phyloP scores from a whole-genome alignment of 2,113 vertebrate species.

The Benitochromis conjunctus region DNA sequence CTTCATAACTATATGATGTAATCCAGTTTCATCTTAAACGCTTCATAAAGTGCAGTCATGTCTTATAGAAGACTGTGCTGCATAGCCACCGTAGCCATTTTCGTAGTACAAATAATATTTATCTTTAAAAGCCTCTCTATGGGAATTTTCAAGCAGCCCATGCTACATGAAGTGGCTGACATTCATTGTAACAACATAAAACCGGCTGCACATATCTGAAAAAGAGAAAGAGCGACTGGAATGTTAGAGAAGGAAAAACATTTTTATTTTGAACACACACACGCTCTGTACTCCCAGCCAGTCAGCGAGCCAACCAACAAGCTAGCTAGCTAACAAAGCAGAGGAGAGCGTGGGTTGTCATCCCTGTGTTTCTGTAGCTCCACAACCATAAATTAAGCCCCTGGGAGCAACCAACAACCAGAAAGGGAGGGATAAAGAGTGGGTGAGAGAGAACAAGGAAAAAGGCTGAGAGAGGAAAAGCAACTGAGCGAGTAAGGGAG shows the following conservation, averaged over 20 bases:
- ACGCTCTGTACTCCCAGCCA: slow-evolving; percentile 10
- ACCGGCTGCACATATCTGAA: background rate
- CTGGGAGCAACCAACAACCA: slow-evolving; percentile 47
- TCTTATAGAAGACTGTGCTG: background rate
- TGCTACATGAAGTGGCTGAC: background rate
- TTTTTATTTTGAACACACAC: background rate
- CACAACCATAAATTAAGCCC: slow-evolving; percentile 71
- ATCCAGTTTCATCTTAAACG: background rate
- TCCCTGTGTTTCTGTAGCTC: slow-evolving; percentile 55
- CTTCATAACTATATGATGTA: background rate
- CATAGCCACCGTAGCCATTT: background rate
- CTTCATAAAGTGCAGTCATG: background rate
- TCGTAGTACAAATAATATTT: background rate
- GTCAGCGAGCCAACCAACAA: slow-evolving; percentile 24
- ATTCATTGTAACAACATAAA: background rate
- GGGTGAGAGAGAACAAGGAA: slow-evolving; percentile 15
- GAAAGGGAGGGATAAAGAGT: slow-evolving; percentile 43
- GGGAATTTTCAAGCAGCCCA: background rate
- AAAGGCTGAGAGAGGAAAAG: slow-evolving; percentile 17
- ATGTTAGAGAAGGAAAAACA: background rate
- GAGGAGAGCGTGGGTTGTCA: slow-evolving; percentile 60
- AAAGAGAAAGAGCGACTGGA: background rate
- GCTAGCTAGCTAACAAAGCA: slow-evolving; percentile 55
- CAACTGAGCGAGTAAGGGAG: slow-evolving; percentile 33
- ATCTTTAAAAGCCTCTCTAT: background rate